Conservation (phyloP, 2,113 vertebrate species). For the Cacatua alba region DNA sequence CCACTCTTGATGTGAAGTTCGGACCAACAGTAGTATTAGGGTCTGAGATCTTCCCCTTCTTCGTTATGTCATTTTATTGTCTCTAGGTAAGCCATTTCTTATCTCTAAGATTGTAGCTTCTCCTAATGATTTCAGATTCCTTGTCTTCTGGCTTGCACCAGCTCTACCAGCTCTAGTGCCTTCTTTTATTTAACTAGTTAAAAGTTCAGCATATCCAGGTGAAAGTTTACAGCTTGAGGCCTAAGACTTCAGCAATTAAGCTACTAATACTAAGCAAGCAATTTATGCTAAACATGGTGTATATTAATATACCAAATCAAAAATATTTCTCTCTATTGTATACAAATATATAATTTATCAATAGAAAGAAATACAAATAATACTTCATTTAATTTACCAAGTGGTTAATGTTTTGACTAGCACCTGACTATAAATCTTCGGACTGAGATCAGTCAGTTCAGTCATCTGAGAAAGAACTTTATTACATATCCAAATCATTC, state of each 20-base stretch:
- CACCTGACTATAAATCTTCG: neutral
- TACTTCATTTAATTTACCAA: neutral
- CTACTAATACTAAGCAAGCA: neutral
- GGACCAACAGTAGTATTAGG: neutral
- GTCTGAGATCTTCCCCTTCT: neutral
- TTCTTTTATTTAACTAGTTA: neutral
- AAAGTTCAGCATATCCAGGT: neutral
- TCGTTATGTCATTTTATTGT: neutral
- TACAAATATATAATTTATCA: neutral
- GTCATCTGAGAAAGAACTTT: neutral
- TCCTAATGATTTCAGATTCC: neutral
- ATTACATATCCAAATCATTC: neutral
- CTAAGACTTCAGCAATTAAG: neutral
- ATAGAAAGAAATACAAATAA: neutral
- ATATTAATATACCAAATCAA: neutral
- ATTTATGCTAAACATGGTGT: neutral
- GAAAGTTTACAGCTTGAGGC: neutral
- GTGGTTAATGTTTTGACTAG: neutral
- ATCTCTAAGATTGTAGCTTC: neutral
- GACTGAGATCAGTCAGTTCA: neutral
- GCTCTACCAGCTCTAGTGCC: neutral
- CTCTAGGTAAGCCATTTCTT: neutral
- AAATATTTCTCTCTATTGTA: neutral
- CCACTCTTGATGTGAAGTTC: rapidly evolving
- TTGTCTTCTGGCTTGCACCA: neutral